Evolutionary conservation across 1,140 invertebrate species (phyloP).

Genomic region (Drosophila sucinea): DNA sequence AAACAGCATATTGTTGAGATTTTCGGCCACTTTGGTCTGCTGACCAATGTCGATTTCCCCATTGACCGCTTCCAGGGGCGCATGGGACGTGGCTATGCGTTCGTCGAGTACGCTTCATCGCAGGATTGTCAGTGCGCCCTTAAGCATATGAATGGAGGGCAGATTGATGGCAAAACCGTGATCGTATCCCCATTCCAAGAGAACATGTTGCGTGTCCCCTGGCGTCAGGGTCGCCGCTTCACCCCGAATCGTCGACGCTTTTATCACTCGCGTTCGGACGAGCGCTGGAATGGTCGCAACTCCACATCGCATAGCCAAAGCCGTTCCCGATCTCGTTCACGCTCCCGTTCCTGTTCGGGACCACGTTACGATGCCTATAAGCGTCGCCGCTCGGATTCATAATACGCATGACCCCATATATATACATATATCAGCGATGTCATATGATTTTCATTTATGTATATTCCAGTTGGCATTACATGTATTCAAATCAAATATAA

Average conservation of each 20-base stretch:
- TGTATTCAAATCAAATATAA: no score
- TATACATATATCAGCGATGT: neutral
- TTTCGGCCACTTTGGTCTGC: constrained; percentile 48
- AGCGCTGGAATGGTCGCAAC: neutral
- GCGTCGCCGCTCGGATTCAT: neutral
- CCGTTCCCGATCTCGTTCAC: neutral
- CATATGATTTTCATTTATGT: no score
- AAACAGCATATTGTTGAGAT: constrained; percentile 59
- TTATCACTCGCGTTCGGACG: neutral
- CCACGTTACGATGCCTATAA: constrained; percentile 5
- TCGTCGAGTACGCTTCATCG: constrained; percentile 49
- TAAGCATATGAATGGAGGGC: constrained; percentile 58
- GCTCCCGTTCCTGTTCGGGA: constrained; percentile 9
- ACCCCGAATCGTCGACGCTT: constrained; percentile 34
- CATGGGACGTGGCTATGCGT: constrained; percentile 53
- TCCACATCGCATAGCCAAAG: neutral
- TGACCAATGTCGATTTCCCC: constrained; percentile 60
- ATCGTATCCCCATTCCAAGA: constrained; percentile 48
- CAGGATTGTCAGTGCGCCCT: constrained; percentile 51
- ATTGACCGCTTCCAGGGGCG: constrained; percentile 24
- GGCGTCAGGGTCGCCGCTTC: constrained; percentile 42
- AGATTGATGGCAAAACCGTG: constrained; percentile 50
- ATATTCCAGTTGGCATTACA: no score
- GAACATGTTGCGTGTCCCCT: constrained; percentile 36
- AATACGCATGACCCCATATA: neutral